These are phyloP conservation scores for Thripadectes ignobilis DNA, from an alignment of 2,797 vertebrate species.

Conservation along the genomic window DNA sequence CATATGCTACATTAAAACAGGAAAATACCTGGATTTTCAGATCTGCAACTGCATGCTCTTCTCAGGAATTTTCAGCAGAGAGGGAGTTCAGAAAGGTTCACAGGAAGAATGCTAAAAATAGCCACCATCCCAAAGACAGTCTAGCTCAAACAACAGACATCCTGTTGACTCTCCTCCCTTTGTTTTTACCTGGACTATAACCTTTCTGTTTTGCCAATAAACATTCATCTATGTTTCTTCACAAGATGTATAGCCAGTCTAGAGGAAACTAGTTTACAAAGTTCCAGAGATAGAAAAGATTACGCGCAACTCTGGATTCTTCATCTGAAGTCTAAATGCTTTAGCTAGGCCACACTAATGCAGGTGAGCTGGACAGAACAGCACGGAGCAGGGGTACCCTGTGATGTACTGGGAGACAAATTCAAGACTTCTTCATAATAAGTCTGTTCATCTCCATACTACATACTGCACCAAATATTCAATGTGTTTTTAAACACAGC, in stretches of 20 bases:
- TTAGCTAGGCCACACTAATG: background rate
- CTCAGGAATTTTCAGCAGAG: conserved; percentile 9
- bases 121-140: background rate
- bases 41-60: background rate
- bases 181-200: conserved; percentile 40
- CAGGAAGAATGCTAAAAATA: conserved; percentile 67
- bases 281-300: background rate
- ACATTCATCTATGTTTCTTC: background rate
- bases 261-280: background rate
- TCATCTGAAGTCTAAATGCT: background rate
- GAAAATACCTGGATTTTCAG: conserved; percentile 26
- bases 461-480: background rate
- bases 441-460: background rate
- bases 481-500: background rate
- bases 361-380: background rate
- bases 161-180: conserved; percentile 54
- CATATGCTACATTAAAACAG: background rate
- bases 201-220: conserved; percentile 58
- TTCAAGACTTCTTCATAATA: background rate
- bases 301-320: background rate
- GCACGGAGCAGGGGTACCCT: background rate
- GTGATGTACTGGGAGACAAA: background rate
- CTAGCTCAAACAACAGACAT: conserved; percentile 51
- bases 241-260: conserved; percentile 10
- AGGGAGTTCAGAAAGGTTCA: conserved; percentile 42